Evolutionary conservation across 2,113 vertebrate genomes (phyloP), one percentile per base, ranked within the genome.

Genomic region (Anolis sagrei): DNA sequence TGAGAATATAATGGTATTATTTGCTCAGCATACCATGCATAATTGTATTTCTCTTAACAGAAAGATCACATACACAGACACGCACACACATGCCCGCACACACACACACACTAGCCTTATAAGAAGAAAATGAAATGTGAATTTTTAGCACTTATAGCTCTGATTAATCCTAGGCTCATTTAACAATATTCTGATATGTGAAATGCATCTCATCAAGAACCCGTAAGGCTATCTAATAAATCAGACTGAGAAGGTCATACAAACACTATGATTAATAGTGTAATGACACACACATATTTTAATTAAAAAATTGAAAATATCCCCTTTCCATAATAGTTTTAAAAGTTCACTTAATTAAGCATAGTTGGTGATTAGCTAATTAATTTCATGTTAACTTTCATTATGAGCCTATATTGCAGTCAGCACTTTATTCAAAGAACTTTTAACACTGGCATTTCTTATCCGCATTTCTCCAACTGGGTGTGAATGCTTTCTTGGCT

Each of bases 331-430:
- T 79, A 66, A 27, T 79, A 84, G 16, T 18, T 44, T 83, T 3
- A 86, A 82, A 89, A 86, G 58, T 89, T 89, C 84, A 79, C 79
- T 82, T 86, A 86, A 79, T 86, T 86, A 86, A 85, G 74, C 79
- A 78, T 78, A 89, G 83, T 68, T 79, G 68, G 16, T 74, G 75
- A 86, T 85, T 82, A 88, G 76, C 82, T 79, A 82, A 79, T 86
- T 89, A 85, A 86, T 79, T 89, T 82, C 61, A 73, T 81, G 48
- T 82, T 86, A 86, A 86, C 51, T 82, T 89, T 39, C 79, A 82
- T 82, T 82, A 86, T 58, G 48, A 68, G 68, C n/a, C 51, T 76
- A 84, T 84, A 84, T 34, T 84, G 54, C 74, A 85, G 73, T 73
- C 79, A 89, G 75, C 62, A 61, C 32, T 85, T 85, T 76, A 77